Evolutionary conservation across 2,797 vertebrate genomes (phyloP).

Genomic region (Atherinosoma microstoma): DNA sequence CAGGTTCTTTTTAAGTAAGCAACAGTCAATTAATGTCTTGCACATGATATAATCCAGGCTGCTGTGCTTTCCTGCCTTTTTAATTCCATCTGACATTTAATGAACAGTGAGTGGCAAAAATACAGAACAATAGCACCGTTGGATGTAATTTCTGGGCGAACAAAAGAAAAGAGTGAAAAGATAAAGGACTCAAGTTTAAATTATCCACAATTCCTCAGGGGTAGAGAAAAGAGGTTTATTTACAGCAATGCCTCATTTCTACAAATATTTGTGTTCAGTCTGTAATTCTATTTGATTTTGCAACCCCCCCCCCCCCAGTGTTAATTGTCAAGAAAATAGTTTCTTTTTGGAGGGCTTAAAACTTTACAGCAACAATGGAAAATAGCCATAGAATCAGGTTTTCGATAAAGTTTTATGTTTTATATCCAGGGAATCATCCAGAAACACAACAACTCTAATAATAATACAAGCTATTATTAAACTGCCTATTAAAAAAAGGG

Average conservation of each 20-base stretch:
- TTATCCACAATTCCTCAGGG: not conserved
- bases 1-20: conserved; percentile 30
- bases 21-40: conserved; percentile 49
- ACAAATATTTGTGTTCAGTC: not conserved
- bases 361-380: not conserved
- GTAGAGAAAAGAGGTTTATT: not conserved
- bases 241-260: not conserved
- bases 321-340: not conserved
- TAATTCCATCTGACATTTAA: conserved; percentile 42
- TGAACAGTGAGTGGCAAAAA: conserved; percentile 37
- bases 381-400: not conserved
- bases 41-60: conserved; percentile 27
- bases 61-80: conserved; percentile 20
- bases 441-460: not conserved
- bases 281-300: not conserved
- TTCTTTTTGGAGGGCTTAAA: not conserved
- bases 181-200: conserved; percentile 10
- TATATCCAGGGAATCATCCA: not conserved
- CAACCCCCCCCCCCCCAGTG: not conserved
- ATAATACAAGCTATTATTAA: no score
- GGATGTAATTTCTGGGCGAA: conserved; percentile 25
- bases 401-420: not conserved
- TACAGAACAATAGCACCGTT: not conserved
- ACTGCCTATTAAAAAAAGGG: no score
- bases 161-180: conserved; percentile 12